Evolutionary conservation across 2,888 invertebrate species (phyloP), one percentile per base, ranked within the genome.

Genomic region (Ceramica pisi): DNA sequence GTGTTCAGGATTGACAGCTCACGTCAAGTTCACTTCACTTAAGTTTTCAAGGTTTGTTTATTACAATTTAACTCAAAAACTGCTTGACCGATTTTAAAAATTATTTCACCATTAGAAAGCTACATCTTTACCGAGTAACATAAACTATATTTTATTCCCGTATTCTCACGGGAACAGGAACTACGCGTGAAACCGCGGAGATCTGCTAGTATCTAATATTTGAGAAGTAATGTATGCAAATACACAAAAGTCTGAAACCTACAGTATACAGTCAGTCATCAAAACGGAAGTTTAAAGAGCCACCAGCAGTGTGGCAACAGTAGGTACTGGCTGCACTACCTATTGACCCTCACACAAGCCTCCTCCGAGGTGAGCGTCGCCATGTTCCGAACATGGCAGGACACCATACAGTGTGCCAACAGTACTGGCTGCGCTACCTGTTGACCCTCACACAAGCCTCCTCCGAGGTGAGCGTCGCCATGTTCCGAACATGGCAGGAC

Each of bases 401-500:
- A 0, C 21, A 10, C 9, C 59, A 26, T 26, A 51, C 19, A 19
- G n/a, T n/a, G n/a, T n/a, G n/a, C n/a, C n/a, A n/a, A n/a, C n/a
- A n/a, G n/a, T n/a, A n/a, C 23, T 9, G 59, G 59, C n/a, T 14
- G 53, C 44, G 62, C 78, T 71, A 75, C 75, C 75, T 75, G 75
- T 75, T 75, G 75, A 50, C 71, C 21, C 41, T 26, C 71, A 38
- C 51, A 38, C 21, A 9, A 26, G 19, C 16, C 50, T 50, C 19
- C 10, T 50, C 51, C 26, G 9, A 56, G 67, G 41, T 4, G 16
- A 67, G 44, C 46, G 1, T 4, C 44, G 44, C 73, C 12, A 9
- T 2, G 48, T 23, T 48, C 16, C 31, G 56, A 41, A 50, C n/a
- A 23, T 35, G n/a, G 8, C 19, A 14, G 9, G 21, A 0, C 21